A percentile compares a stretch with the other conserved stretches of the same genome.
phyloP scores from a whole-genome alignment of 2,888 invertebrate genomes.

The Deroplatys truncata region DNA sequence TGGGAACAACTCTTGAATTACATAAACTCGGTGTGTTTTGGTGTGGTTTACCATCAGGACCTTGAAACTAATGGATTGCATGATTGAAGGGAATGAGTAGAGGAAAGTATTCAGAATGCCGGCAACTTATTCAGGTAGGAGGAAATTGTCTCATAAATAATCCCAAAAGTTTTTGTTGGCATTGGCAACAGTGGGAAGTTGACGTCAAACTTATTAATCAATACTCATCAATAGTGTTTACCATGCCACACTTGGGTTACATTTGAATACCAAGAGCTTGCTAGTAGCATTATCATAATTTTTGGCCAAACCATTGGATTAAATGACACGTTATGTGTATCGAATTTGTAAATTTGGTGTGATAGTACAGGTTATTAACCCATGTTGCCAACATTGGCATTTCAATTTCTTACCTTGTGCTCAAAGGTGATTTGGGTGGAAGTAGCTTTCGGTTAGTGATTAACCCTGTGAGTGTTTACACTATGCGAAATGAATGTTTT shows the following conservation, averaged over 20 bases:
- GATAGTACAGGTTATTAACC: neutral
- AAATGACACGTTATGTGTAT: neutral
- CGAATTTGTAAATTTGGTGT: neutral
- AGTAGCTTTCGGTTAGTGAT: neutral
- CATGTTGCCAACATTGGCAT: neutral
- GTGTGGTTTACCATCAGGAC: constrained; percentile 29
- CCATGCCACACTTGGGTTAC: neutral
- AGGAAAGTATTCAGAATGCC: constrained; percentile 31
- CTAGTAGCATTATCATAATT: neutral
- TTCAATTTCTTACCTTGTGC: neutral
- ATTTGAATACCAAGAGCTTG: neutral
- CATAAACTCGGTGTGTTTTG: constrained; percentile 27
- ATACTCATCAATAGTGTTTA: constrained; percentile 2
- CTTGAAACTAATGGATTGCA: constrained; percentile 31
- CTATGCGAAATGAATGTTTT: neutral
- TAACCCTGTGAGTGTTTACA: neutral
- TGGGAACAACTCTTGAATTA: constrained; percentile 24
- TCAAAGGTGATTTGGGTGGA: neutral
- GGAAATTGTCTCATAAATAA: neutral
- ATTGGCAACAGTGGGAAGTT: neutral
- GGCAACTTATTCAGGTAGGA: constrained; percentile 31
- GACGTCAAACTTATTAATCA: neutral
- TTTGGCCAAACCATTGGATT: neutral
- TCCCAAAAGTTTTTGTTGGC: neutral
- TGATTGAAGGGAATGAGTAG: constrained; percentile 30